These are phyloP conservation scores for Salarias fasciatus DNA, from an alignment of 2,797 vertebrate species.

Conservation along the genomic window DNA sequence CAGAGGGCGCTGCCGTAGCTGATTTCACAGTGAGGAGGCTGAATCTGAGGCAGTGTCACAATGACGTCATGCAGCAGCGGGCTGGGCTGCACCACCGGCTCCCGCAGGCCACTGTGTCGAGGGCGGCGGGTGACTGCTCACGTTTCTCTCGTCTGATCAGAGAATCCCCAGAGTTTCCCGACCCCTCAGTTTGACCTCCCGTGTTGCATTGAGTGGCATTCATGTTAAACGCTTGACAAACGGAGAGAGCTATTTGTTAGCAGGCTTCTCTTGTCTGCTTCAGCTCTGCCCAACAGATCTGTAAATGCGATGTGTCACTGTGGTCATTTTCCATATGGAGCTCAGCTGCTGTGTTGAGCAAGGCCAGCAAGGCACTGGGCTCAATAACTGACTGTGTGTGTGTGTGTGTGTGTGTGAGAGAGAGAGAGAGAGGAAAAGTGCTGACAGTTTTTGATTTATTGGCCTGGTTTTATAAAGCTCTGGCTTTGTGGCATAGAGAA, in stretches of 20 bases:
- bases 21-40: slow-evolving; percentile 34
- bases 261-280: not conserved
- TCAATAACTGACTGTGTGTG: slow-evolving; percentile 7
- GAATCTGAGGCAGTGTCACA: slow-evolving; percentile 71
- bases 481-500: slow-evolving; percentile 27
- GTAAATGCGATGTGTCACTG: slow-evolving; percentile 37
- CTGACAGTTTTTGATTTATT: slow-evolving; percentile 48
- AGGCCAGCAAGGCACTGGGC: slow-evolving; percentile 21
- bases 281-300: not conserved
- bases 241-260: not conserved
- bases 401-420: no score
- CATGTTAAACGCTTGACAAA: not conserved
- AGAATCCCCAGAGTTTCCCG: slow-evolving; percentile 6
- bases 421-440: slow-evolving; percentile 48
- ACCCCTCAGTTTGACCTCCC: slow-evolving; percentile 9
- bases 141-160: slow-evolving; percentile 1
- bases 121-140: slow-evolving; percentile 51
- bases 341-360: slow-evolving; percentile 14
- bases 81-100: slow-evolving; percentile 44
- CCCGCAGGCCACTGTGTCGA: slow-evolving; percentile 37
- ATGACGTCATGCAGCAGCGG: slow-evolving; percentile 70
- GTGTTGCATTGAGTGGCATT: not conserved
- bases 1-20: slow-evolving; percentile 65
- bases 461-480: slow-evolving; percentile 18
- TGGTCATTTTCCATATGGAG: slow-evolving; percentile 25